Evolutionary conservation across 1,140 invertebrate species (phyloP).

Genomic region (Drosophila melanica): DNA sequence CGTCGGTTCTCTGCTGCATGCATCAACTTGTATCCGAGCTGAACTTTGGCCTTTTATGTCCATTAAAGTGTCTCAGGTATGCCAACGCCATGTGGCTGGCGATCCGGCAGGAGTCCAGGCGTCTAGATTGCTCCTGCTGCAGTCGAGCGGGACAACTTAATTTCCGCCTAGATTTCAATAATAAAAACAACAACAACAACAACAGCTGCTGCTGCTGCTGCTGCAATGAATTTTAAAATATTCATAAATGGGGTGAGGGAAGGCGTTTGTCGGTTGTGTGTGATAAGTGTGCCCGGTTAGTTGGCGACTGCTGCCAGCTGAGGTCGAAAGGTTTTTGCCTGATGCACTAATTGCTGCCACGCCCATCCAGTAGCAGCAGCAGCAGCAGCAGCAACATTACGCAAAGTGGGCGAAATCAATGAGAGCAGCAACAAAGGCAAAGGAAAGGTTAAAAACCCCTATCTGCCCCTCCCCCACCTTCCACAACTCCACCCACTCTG

Average conservation of each 20-base stretch:
- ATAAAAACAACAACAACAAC: conserved; percentile 38
- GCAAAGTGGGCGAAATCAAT: conserved; percentile 64
- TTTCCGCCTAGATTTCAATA: conserved; percentile 79
- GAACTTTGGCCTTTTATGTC: conserved; percentile 67
- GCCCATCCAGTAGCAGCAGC: conserved; percentile 1
- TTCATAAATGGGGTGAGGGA: conserved; percentile 71
- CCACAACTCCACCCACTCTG: neutral
- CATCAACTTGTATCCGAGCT: conserved; percentile 35
- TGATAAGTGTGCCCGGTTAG: conserved; percentile 21
- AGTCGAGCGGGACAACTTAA: conserved; percentile 73
- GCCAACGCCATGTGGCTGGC: neutral
- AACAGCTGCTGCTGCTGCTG: conserved; percentile 18
- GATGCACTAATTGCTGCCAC: conserved; percentile 75
- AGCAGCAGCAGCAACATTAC: neutral
- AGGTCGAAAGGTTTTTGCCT: conserved; percentile 57
- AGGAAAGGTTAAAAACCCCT: neutral
- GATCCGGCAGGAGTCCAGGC: conserved; percentile 8
- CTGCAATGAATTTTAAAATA: conserved; percentile 78
- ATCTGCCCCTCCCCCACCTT: neutral
- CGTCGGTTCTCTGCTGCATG: neutral
- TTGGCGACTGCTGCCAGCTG: conserved; percentile 7
- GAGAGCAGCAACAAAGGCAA: conserved; percentile 16
- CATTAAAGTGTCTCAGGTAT: conserved; percentile 75
- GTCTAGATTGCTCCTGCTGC: conserved; percentile 8
- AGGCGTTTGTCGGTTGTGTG: conserved; percentile 42